A percentile compares a stretch with the other conserved stretches of the same genome.
phyloP scores from a whole-genome alignment of 1,140 invertebrate genomes.

The Oedothorax gibbosus region DNA sequence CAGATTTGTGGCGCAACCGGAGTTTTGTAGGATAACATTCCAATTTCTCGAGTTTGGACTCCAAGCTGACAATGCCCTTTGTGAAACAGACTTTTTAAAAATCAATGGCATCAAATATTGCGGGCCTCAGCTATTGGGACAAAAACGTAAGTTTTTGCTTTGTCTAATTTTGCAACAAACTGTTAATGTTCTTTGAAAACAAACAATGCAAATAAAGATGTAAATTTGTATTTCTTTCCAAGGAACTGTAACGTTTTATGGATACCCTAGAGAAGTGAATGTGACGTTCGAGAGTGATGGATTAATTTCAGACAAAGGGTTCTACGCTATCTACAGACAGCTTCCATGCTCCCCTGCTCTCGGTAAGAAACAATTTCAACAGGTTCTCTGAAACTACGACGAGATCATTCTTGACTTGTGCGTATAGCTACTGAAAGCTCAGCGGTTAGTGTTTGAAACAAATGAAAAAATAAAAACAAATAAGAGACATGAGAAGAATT shows the following conservation, averaged over 20 bases:
- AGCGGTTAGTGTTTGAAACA: too few species aligned
- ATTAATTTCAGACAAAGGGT: constrained; percentile 59
- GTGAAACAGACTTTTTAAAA: constrained; percentile 63
- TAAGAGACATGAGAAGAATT: too few species aligned
- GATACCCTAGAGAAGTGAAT: constrained; percentile 53
- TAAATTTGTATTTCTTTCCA: constrained; percentile 6
- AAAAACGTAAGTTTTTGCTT: constrained; percentile 62
- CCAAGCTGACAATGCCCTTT: constrained; percentile 57
- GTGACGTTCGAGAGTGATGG: constrained; percentile 62
- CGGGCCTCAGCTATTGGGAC: constrained; percentile 62
- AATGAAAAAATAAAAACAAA: too few species aligned
- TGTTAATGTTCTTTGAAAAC: too few species aligned
- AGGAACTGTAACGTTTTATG: constrained; percentile 62
- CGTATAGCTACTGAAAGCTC: too few species aligned
- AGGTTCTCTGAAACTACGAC: too few species aligned
- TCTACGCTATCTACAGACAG: constrained; percentile 58
- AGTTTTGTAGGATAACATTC: constrained; percentile 62
- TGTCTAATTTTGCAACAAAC: neutral
- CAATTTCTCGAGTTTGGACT: constrained; percentile 63
- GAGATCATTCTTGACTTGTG: too few species aligned
- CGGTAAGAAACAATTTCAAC: too few species aligned
- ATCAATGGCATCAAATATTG: constrained; percentile 65
- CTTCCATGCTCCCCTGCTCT: constrained; percentile 38
- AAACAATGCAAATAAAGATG: too few species aligned
- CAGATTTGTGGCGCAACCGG: constrained; percentile 60